These are phyloP conservation scores for Andrena bicolor DNA, from an alignment of 2,888 invertebrate genomes.

Conservation along the genomic window DNA sequence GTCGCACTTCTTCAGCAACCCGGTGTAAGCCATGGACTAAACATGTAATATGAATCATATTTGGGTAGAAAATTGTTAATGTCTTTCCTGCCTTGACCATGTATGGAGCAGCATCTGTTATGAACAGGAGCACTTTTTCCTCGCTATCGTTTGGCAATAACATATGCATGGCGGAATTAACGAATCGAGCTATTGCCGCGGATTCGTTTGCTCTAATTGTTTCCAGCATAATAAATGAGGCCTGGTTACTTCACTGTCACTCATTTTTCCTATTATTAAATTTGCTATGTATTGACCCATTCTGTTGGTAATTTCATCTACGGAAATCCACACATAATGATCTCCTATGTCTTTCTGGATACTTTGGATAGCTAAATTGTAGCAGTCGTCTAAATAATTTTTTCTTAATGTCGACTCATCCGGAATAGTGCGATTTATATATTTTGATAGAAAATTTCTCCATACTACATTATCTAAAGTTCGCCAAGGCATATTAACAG, in stretches of 20 bases:
- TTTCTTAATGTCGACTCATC: neutral
- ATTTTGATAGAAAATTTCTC: neutral
- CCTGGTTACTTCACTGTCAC: neutral
- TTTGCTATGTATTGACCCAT: no score
- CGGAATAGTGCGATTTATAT: no score
- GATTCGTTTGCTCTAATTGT: neutral
- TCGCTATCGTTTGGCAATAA: conserved; percentile 1
- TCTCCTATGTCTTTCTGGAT: no score
- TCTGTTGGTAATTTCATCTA: no score
- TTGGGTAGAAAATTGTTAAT: neutral
- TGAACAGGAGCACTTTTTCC: neutral
- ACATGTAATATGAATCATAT: no score
- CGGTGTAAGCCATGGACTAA: no score
- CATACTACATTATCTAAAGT: neutral
- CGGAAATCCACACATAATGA: no score
- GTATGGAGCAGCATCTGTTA: conserved; percentile 1
- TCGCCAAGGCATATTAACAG: conserved; percentile 3
- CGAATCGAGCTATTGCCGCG: no score
- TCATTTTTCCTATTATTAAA: neutral
- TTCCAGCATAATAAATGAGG: neutral
- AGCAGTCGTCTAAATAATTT: neutral
- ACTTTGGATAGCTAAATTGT: no score
- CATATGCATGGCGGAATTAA: neutral
- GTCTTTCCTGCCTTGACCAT: neutral
- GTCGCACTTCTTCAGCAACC: conserved; percentile 1